phyloP scores from a whole-genome alignment of 2,888 invertebrate species.

The Bellardia pandia region DNA sequence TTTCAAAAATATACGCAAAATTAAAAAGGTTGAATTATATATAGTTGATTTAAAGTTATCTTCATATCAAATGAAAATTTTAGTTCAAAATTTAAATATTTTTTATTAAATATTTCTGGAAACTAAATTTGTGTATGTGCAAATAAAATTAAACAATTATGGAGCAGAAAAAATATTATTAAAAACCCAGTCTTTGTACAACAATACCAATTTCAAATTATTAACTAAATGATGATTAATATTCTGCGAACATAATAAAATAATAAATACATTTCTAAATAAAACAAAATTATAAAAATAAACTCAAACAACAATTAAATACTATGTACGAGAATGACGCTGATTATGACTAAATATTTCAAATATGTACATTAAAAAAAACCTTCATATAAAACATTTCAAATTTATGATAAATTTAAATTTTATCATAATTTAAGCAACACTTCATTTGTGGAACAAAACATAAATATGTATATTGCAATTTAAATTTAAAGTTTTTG shows the following conservation, averaged over 20 bases:
- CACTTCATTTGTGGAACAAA: not conserved
- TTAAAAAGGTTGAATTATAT: no score
- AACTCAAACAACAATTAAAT: not conserved
- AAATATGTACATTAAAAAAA: not conserved
- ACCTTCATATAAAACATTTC: not conserved
- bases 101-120: no score
- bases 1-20: no score
- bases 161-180: no score
- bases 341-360: slow-evolving; percentile 26
- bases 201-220: not conserved
- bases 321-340: not conserved
- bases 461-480: not conserved
- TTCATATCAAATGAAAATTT: no score
- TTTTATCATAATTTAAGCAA: slow-evolving; percentile 8
- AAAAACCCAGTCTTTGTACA: no score
- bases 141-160: no score
- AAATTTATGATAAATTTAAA: slow-evolving; percentile 27
- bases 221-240: slow-evolving; percentile 42
- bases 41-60: no score
- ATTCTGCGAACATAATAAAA: slow-evolving; percentile 26
- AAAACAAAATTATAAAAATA: not conserved
- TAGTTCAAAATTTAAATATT: no score
- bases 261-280: slow-evolving; percentile 28
- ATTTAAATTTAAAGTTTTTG: slow-evolving; percentile 51
- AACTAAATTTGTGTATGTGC: no score